Base-by-base conservation (phyloP, 2,113 vertebrate genomes). In the Dissostichus mawsoni region DNA sequence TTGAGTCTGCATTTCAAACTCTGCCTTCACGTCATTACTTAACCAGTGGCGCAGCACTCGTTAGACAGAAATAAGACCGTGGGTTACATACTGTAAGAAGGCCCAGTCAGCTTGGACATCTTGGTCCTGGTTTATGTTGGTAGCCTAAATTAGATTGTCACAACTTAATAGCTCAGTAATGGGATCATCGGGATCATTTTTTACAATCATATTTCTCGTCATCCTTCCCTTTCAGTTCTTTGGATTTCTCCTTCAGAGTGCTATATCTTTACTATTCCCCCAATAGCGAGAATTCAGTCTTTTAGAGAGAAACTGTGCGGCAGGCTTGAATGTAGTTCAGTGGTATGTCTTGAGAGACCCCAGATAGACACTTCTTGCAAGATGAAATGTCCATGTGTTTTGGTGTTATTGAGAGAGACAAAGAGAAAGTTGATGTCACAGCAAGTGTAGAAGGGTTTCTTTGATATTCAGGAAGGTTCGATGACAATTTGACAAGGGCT, bases 401-500 rank as follows among this genome's bases (percentile, higher is more conserved):
- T 76, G 86, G 56, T 81, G 82, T 86, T 87, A 81, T 64, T 83
- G 74, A 72, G 70, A 70, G 62, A 81, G 70, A 89, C 74, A 87
- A 53, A 79, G 67, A 79, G 64, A 65, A 80, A 84, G 83, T 48
- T 85, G 83, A 83, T 90, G 86, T 84, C 85, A 68, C 66, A 82
- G 68, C 74, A 52, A 81, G 58, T 82, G 67, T 53, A 76, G 59
- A 69, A 91, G 89, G 77, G 68, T 71, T 85, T 76, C 87, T 92
- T 88, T 92, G 85, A 89, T 89, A 91, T 84, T 82, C 70, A 73
- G 63, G 66, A 86, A 88, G 87, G 80, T 89, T 89, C 81, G 56
- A 80, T 91, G 89, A 88, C 83, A 89, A 78, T 89, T 91, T 92
- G 87, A 92, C 85, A 83, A 77, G 29, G 80, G 80, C 80, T 86